Base-by-base conservation (phyloP, 2,113 vertebrate species). In the Ceyx cyanopectus region DNA sequence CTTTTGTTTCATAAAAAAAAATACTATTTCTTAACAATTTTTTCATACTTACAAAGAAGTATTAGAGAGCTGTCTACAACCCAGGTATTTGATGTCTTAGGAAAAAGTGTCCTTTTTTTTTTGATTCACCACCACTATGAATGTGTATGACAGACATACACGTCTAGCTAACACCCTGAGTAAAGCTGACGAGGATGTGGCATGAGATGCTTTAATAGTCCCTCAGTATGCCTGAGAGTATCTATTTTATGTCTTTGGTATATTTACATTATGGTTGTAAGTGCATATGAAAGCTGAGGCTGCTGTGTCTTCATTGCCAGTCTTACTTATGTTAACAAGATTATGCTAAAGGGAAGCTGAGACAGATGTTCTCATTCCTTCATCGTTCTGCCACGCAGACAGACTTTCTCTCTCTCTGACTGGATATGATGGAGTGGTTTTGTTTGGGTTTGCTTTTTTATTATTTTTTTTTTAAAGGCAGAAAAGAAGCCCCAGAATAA, bases 51-150 rank as follows among this genome's bases (percentile, higher is more conserved):
- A 2, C 2, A 5, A 48, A 57, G 23, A 57, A 67, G 3, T 27
- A 20, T 51, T 79, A 20, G 22, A 26, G 26, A 72, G 17, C 29
- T 57, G 8, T 24, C 26, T 81, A 30, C 22, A 70, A 53, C 10
- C 2, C 17, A 83, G 10, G 1, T 83, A 53, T 24, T 41, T 0
- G 1, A 18, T 8, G 7, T 26, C 4, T 70, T 26, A 18, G 14
- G 14, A 66, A 57, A 65, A 63, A 37, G n/a, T 40, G 15, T 10
- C 29, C 45, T 23, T 11, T 5, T 56, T 92, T 46, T 27, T 91
- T 40, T 9, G 12, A 40, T 45, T 41, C 57, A 5, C 14, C 12
- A 26, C 17, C 70, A 7, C 0, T 67, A 7, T 0, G 12, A 91
- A 74, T 45, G 2, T 18, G 8, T 56, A 13, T 20, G 32, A 53